Percentiles rank a stretch among this genome's conserved stretches.
Conservation (phyloP, 2,888 invertebrate species). For the Volucella zonaria region DNA sequence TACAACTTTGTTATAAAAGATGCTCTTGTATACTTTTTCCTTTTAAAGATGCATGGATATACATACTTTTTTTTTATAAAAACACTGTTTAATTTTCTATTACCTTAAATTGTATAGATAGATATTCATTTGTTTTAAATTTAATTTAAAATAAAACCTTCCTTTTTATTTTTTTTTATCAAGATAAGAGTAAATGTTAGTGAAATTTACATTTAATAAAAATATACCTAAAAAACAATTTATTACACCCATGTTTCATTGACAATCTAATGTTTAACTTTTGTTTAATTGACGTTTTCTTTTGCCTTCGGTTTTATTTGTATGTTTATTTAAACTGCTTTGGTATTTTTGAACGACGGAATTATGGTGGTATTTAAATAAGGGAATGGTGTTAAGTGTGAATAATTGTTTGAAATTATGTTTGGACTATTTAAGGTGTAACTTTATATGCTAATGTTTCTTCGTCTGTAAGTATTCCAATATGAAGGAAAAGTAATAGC, state of each 20-base stretch:
- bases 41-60: constrained; percentile 49
- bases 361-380: neutral
- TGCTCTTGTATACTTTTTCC: constrained; percentile 21
- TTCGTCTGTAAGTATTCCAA: too few relatives aligned
- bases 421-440: too few relatives aligned
- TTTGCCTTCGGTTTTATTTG: constrained; percentile 23
- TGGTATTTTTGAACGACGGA: neutral
- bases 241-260: constrained; percentile 45
- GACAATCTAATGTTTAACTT: neutral
- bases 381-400: neutral
- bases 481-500: too few relatives aligned
- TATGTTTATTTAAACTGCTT: constrained; percentile 9
- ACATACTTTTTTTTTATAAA: constrained; percentile 36
- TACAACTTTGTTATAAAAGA: constrained; percentile 14
- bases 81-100: constrained; percentile 15
- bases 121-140: constrained; percentile 17
- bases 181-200: constrained; percentile 43
- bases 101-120: constrained; percentile 25
- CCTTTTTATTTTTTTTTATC: constrained; percentile 16
- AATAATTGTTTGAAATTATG: too few relatives aligned
- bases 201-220: constrained; percentile 34
- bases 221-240: constrained; percentile 22
- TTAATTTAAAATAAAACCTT: constrained; percentile 34
- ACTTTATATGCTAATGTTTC: too few relatives aligned
- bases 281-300: constrained; percentile 24